Conservation (phyloP, 2,113 vertebrate species). For the Trematocara unimaculatum region DNA sequence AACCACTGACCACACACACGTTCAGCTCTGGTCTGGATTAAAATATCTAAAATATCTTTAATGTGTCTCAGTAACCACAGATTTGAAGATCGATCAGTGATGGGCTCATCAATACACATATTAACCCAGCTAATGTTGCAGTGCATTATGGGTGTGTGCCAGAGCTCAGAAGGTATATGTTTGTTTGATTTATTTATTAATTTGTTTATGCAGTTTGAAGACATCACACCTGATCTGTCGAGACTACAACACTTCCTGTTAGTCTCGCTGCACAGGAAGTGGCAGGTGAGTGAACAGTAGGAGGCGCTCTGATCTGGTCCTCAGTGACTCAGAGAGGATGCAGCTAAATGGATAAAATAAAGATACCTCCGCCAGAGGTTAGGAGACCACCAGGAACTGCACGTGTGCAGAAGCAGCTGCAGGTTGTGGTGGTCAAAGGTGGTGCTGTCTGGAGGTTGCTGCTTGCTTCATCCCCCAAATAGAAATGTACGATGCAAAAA, state of each 20-base stretch:
- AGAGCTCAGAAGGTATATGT: background rate
- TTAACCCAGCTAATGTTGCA: background rate
- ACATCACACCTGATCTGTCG: background rate
- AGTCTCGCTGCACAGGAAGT: background rate
- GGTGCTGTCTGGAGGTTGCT: background rate
- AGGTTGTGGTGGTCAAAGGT: background rate
- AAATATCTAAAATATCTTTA: background rate
- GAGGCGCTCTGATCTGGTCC: background rate
- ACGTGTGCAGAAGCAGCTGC: background rate
- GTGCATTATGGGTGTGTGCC: background rate
- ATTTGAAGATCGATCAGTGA: background rate
- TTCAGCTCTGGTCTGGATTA: background rate
- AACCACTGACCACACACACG: slow-evolving; percentile 4
- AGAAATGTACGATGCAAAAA: background rate
- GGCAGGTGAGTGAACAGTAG: background rate
- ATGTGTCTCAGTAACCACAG: background rate
- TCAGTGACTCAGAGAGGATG: background rate
- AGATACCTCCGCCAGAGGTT: background rate
- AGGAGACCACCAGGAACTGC: background rate
- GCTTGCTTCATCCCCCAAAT: background rate
- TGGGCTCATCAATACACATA: background rate
- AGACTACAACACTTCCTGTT: background rate
- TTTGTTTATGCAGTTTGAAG: background rate
- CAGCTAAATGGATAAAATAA: background rate
- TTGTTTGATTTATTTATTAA: background rate